Percentiles rank a stretch among this genome's conserved stretches.
Evolutionary conservation across 2,113 vertebrate genomes (phyloP).

Genomic region (Aramus guarauna): DNA sequence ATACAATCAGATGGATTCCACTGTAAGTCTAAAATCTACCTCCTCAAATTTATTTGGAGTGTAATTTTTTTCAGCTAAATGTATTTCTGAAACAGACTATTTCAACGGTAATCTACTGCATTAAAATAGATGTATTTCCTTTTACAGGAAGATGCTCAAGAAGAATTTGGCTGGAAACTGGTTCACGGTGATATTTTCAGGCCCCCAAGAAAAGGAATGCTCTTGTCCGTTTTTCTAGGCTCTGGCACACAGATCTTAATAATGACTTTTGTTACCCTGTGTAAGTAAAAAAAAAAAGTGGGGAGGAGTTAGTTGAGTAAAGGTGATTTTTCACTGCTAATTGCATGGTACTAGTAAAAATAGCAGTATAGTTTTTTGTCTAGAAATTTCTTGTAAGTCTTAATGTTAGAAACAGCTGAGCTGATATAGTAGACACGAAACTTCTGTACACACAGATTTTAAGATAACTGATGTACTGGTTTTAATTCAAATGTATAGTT

Average conservation of each 20-base stretch:
- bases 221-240: slow-evolving; percentile 94
- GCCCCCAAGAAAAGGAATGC: slow-evolving; percentile 92
- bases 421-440: background rate
- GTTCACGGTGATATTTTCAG: slow-evolving; percentile 84
- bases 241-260: slow-evolving; percentile 97
- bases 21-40: slow-evolving; percentile 68
- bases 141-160: slow-evolving; percentile 89
- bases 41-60: background rate
- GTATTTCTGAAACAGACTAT: background rate
- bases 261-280: slow-evolving; percentile 98
- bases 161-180: slow-evolving; percentile 92
- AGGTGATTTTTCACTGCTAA: background rate
- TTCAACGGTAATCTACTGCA: background rate
- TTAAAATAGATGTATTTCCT: slow-evolving; percentile 41
- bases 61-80: background rate
- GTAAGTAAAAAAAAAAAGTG: slow-evolving; percentile 76
- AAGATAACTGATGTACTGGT: background rate
- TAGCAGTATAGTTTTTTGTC: background rate
- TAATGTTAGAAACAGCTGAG: background rate
- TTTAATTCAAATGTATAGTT: background rate
- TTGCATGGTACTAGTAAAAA: background rate
- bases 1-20: slow-evolving; percentile 97
- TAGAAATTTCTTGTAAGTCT: background rate
- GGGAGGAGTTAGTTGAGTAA: background rate
- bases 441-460: background rate